Evolutionary conservation across 2,113 vertebrate species (phyloP), one percentile per base, ranked within the genome.

Genomic region (Cercocebus atys): DNA sequence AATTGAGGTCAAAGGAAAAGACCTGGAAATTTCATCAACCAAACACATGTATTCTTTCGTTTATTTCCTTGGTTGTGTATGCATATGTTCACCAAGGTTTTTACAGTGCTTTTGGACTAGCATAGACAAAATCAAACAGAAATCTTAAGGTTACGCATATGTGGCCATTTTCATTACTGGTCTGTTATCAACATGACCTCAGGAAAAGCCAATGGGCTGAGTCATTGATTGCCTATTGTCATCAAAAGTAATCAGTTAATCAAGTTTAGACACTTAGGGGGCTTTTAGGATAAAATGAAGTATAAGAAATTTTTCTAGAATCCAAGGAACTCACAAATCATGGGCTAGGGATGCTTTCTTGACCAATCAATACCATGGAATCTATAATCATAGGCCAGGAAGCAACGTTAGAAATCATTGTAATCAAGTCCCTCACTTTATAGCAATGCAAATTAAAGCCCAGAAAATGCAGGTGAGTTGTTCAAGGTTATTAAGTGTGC

Each of bases 401-500:
- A 66, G 6, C 14, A 78, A 11, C 12, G 70, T 72, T 66, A 79
- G 16, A 92, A 70, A 64, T 89, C 10, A 68, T 45, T 59, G 30
- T 92, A 88, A 79, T 70, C n/a, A 59, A 95, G 47, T 12, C 7
- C 4, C 4, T 81, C 10, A 85, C 27, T 90, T 92, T 88, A 82
- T 0, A 59, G 8, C 8, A 84, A 75, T 83, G 10, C 11, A 88
- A 78, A 75, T 35, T 23, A 27, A 97, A 83, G 35, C 57, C 45
- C 27, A 76, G n/a, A 88, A 92, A 93, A 84, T 82, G 16, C n/a
- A 96, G 14, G 50, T 89, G 87, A 93, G 55, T 66, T 93, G 30
- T 89, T 96, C 90, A 96, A 97, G 87, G 93, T 96, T 93, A 84
- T 90, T 90, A 94, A 55, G 9, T 93, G 14, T 95, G 20, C 55